phyloP scores from a whole-genome alignment of 2,888 invertebrate genomes.

The Sinelater perroti region DNA sequence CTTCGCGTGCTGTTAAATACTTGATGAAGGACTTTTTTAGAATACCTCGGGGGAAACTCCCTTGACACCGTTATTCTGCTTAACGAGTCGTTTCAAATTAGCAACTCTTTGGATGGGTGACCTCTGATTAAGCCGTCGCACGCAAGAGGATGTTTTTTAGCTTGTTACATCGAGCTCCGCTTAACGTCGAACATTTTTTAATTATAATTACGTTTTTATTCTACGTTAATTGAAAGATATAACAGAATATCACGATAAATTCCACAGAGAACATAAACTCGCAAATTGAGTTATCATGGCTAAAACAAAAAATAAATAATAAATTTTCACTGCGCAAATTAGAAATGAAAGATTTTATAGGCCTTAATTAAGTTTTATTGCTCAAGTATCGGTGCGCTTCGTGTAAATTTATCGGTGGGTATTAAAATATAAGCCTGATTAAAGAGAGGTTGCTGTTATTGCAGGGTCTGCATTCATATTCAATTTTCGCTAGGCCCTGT shows the following conservation, averaged over 20 bases:
- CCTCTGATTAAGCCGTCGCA: neutral
- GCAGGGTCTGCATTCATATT: constrained; percentile 13
- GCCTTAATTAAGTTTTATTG: neutral
- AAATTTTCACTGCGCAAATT: constrained; percentile 1
- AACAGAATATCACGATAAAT: no score
- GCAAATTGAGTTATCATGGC: no score
- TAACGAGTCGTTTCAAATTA: neutral
- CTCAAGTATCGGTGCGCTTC: constrained; percentile 9
- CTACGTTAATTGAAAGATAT: no score
- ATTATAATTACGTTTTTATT: no score
- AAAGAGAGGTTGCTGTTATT: constrained; percentile 16
- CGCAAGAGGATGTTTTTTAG: neutral
- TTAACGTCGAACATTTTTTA: no score
- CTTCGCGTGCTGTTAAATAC: constrained; percentile 1
- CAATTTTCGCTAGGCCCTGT: constrained; percentile 2
- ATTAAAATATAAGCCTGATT: constrained; percentile 19
- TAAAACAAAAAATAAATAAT: no score
- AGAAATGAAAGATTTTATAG: neutral
- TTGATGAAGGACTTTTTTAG: neutral
- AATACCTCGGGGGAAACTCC: neutral
- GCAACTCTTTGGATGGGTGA: neutral
- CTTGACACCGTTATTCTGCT: neutral
- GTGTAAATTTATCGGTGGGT: constrained; percentile 9
- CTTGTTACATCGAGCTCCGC: neutral
- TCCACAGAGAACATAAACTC: no score